These are phyloP conservation scores for Pseudochirops cupreus DNA, from an alignment of 2,797 vertebrate species.

Conservation along the genomic window DNA sequence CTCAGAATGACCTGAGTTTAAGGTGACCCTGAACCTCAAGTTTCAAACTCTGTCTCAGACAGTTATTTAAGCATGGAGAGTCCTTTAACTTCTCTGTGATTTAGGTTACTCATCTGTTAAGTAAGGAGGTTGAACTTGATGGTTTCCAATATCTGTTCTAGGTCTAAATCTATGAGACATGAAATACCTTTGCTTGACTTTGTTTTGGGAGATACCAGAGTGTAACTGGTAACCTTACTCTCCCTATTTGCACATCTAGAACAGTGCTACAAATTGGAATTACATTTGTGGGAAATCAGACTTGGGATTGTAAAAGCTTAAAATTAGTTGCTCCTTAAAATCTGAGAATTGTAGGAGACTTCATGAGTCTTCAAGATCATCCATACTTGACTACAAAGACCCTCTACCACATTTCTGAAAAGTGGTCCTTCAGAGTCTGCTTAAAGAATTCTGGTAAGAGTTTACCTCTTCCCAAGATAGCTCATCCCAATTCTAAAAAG, in stretches of 20 bases:
- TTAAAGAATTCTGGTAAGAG: background rate
- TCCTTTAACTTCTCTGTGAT: background rate
- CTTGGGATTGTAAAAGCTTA: background rate
- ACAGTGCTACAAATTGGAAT: background rate
- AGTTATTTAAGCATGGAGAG: background rate
- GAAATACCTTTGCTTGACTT: background rate
- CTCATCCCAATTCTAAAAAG: background rate
- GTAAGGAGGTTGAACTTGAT: background rate
- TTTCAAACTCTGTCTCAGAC: background rate
- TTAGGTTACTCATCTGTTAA: background rate
- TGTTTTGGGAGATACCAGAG: background rate
- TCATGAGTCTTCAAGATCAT: background rate
- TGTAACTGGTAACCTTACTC: background rate
- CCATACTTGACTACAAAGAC: background rate
- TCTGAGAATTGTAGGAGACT: background rate
- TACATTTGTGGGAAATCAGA: background rate
- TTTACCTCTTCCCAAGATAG: background rate
- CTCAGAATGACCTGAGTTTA: background rate
- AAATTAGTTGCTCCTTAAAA: background rate
- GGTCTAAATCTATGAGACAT: background rate
- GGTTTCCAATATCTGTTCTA: background rate
- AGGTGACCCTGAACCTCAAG: background rate
- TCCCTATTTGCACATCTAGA: background rate
- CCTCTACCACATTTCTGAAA: background rate
- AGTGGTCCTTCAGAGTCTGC: background rate